phyloP scores from a whole-genome alignment of 2,888 invertebrate genomes.

The Altica lythri region DNA sequence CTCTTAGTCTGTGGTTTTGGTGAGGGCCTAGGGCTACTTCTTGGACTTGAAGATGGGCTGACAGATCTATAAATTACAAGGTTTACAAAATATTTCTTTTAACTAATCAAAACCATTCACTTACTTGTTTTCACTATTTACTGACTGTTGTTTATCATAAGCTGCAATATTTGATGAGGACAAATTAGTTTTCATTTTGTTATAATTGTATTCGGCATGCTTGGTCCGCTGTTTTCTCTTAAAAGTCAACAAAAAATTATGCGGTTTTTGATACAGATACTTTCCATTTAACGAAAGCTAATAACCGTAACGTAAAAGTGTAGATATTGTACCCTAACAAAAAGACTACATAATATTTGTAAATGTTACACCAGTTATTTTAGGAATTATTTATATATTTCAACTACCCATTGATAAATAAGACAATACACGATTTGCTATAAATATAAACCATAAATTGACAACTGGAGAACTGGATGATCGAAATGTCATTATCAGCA shows the following conservation, averaged over 20 bases:
- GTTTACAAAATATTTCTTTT: not conserved
- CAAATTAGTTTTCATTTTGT: constrained; percentile 44
- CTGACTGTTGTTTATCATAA: constrained; percentile 38
- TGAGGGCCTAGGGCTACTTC: constrained; percentile 60
- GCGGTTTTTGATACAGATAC: not conserved
- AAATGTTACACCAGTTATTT: not conserved
- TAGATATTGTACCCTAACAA: not conserved
- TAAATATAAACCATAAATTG: too few relatives aligned
- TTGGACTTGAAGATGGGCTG: constrained; percentile 57
- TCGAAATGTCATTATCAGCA: too few relatives aligned
- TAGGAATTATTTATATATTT: not conserved
- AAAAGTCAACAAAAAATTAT: constrained; percentile 6
- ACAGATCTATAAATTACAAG: constrained; percentile 43
- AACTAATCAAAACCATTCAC: constrained; percentile 6
- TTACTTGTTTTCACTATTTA: constrained; percentile 33
- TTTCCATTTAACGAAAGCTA: constrained; percentile 1
- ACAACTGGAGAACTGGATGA: too few relatives aligned
- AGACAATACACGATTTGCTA: too few relatives aligned
- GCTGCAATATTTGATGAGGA: constrained; percentile 41
- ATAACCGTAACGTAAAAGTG: not conserved
- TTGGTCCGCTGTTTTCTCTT: constrained; percentile 12
- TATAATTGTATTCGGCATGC: constrained; percentile 31
- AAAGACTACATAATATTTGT: not conserved
- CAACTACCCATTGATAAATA: too few relatives aligned
- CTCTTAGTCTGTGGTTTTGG: constrained; percentile 56